Evolutionary conservation across 2,888 invertebrate species (phyloP), one percentile per base, ranked within the genome.

Genomic region (Tachina grossa): DNA sequence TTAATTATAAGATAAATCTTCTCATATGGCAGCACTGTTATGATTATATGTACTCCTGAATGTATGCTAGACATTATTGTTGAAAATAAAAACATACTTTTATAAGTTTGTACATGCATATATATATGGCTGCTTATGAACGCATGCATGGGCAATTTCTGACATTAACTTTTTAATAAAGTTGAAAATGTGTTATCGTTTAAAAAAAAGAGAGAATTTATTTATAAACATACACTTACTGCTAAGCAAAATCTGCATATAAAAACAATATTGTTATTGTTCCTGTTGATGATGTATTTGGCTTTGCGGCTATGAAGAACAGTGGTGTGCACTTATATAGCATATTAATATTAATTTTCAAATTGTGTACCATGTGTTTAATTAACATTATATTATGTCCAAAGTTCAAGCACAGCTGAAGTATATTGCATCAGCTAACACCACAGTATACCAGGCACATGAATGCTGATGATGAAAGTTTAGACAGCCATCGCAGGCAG

Each of bases 81-180:
- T 49, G 39, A 39, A n/a, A 22, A 22, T 13, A n/a, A 31, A 31
- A 31, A 31, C 31, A 41, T 71, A 61, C 39, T 16, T 47, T 45
- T 43, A 39, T 22, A 39, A 47, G 53, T 55, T 14, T 19, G 22
- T 13, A n/a, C n/a, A n/a, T n/a, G n/a, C n/a, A n/a, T n/a, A n/a
- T n/a, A n/a, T n/a, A 19, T 39, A 13, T 43, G 41, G 9, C 9
- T 75, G 19, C 22, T 39, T 51, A 11, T 72, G 61, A n/a, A 43
- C n/a, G 19, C 41, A 39, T 78, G 63, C 74, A 66, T 74, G 74
- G 22, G 74, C 57, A 63, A 66, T 53, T 63, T 83, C 57, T 84
- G 82, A 84, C 84, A 75, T 82, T 81, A 84, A 81, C 84, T 78
- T 86, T 84, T 84, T 86, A 81, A 75, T 86, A 83, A 84, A 81